A percentile compares a stretch with the other conserved stretches of the same genome.
These are phyloP conservation scores for Hippasteria phrygiana DNA, from an alignment of 53 echinoderm and acorn worm genomes.

Conservation along the genomic window DNA sequence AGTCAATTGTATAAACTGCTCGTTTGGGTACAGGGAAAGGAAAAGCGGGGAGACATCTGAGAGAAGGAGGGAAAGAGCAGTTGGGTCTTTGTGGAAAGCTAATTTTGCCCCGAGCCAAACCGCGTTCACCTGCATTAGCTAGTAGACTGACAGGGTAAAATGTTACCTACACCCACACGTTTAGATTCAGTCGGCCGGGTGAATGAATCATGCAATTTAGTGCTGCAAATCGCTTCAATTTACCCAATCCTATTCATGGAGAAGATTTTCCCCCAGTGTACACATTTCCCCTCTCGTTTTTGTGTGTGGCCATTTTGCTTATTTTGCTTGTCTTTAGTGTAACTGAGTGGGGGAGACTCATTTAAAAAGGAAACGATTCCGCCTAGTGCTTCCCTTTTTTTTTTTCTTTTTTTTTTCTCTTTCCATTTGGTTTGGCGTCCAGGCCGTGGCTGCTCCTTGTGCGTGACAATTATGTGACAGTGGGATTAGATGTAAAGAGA, in stretches of 20 bases:
- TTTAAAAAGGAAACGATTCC: constrained; percentile 57
- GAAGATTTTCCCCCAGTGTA: constrained; percentile 59
- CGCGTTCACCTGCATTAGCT: constrained; percentile 59
- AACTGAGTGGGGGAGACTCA: constrained; percentile 27
- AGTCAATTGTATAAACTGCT: constrained; percentile 40
- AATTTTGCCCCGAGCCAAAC: constrained; percentile 58
- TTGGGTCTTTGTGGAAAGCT: constrained; percentile 64
- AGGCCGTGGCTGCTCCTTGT: constrained; percentile 33
- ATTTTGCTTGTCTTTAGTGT: not conserved
- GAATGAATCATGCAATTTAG: constrained; percentile 66
- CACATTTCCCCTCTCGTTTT: constrained; percentile 10
- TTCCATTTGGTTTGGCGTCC: constrained; percentile 3
- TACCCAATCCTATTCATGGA: constrained; percentile 64
- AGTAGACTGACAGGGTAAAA: constrained; percentile 52
- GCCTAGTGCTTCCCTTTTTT: constrained; percentile 29
- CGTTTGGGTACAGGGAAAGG: not conserved
- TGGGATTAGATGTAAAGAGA: constrained; percentile 61
- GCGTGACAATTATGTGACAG: constrained; percentile 67
- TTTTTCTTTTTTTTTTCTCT: not conserved
- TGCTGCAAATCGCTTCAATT: constrained; percentile 66
- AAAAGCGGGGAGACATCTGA: not conserved
- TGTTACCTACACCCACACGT: constrained; percentile 61
- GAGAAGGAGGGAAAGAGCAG: constrained; percentile 48
- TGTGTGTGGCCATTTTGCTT: not conserved
- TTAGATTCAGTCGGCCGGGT: constrained; percentile 40